Evolutionary conservation across 2,888 invertebrate genomes (phyloP).

Genomic region (Megastigmus dorsalis): DNA sequence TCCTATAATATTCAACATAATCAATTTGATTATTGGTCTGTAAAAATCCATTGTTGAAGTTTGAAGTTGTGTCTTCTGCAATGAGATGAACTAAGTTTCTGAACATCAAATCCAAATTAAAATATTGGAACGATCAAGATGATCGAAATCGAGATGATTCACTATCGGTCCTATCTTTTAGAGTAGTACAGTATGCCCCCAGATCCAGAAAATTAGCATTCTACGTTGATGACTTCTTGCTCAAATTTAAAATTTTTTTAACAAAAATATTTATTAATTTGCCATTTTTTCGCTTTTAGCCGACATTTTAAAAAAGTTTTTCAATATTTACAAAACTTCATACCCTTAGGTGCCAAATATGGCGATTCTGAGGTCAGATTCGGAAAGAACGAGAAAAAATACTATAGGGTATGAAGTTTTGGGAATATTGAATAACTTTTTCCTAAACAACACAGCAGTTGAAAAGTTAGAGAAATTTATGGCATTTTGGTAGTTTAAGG

Average conservation of each 20-base stretch:
- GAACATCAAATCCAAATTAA: neutral
- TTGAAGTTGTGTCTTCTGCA: constrained; percentile 3
- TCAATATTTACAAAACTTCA: too few relatives aligned
- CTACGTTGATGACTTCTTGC: neutral
- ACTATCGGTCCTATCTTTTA: constrained; percentile 10
- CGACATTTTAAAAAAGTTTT: neutral
- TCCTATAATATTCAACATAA: neutral
- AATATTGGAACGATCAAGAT: too few relatives aligned
- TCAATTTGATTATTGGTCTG: constrained; percentile 7
- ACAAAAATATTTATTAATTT: neutral
- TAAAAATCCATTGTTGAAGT: neutral
- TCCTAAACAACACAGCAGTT: constrained; percentile 2
- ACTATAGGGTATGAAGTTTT: neutral
- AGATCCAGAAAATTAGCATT: neutral
- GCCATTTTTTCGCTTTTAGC: neutral
- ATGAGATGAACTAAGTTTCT: neutral
- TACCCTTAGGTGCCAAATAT: neutral
- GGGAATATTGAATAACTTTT: neutral
- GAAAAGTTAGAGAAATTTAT: neutral
- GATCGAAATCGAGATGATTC: too few relatives aligned
- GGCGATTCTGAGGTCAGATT: constrained; percentile 2
- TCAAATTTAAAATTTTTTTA: neutral
- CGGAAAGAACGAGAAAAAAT: neutral
- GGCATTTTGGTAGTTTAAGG: constrained; percentile 1
- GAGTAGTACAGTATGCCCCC: neutral